phyloP scores from a whole-genome alignment of 2,113 vertebrate genomes.

The Arenaria interpres region DNA sequence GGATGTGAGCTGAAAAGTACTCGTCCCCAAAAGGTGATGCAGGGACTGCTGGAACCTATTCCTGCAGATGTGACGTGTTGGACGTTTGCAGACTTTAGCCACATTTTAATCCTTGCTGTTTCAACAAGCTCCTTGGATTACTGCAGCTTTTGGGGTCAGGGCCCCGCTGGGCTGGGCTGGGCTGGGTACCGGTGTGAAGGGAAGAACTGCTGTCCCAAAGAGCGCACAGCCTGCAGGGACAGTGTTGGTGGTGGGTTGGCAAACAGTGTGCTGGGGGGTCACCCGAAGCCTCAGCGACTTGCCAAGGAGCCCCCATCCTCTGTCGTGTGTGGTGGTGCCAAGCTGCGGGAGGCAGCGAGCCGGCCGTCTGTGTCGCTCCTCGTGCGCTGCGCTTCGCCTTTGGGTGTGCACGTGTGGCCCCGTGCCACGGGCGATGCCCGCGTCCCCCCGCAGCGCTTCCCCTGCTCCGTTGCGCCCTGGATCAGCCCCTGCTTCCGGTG shows the following conservation, averaged over 20 bases:
- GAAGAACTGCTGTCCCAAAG: background rate
- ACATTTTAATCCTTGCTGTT: background rate
- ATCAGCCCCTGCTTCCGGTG: background rate
- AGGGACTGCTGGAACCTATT: background rate
- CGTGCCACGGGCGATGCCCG: fast-evolving
- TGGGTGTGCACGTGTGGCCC: fast-evolving
- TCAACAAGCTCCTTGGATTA: background rate
- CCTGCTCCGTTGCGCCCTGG: fast-evolving
- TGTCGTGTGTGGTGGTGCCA: background rate
- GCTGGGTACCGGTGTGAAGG: background rate
- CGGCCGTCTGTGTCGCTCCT: background rate
- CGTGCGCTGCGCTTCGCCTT: background rate
- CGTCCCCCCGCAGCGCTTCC: fast-evolving
- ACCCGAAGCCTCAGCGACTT: background rate
- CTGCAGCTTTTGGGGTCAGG: background rate
- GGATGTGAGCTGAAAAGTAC: background rate
- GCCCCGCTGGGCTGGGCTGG: background rate
- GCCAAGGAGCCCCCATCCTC: background rate
- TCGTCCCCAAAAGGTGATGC: fast-evolving
- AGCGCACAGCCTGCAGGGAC: background rate
- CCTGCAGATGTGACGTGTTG: fast-evolving
- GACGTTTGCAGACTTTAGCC: background rate
- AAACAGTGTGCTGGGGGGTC: background rate
- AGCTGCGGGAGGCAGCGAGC: background rate
- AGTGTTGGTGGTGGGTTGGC: background rate